Percentiles rank a stretch among this genome's conserved stretches.
Conservation (phyloP, 2,888 invertebrate species). For the Gastracanthus pulcherrimus region DNA sequence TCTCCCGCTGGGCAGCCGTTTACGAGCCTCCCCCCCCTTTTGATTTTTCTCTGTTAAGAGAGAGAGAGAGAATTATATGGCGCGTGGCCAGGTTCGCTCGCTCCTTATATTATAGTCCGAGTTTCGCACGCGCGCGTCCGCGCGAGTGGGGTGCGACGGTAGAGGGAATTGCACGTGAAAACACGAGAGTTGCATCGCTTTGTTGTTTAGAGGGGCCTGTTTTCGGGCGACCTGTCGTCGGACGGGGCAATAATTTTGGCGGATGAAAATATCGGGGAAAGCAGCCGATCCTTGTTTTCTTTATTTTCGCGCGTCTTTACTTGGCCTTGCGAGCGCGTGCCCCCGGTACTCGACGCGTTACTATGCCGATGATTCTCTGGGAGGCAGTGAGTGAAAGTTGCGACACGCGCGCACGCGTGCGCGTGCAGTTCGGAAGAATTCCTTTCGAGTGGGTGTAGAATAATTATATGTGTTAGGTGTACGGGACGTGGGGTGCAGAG, state of each 20-base stretch:
- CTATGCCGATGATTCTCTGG: too few relatives aligned
- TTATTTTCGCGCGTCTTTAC: not conserved
- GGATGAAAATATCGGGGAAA: conserved; percentile 31
- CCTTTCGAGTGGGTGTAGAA: too few relatives aligned
- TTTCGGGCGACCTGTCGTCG: not conserved
- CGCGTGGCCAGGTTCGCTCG: conserved; percentile 45
- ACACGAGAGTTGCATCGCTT: too few relatives aligned
- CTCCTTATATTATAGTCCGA: not conserved
- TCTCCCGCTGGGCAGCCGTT: conserved; percentile 17
- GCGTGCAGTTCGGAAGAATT: not conserved
- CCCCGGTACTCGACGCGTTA: too few relatives aligned
- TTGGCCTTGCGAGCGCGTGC: conserved; percentile 30
- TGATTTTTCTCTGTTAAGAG: conserved; percentile 18
- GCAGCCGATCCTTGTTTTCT: not conserved
- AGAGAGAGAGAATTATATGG: conserved; percentile 50
- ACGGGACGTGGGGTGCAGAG: too few relatives aligned
- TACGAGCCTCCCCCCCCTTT: conserved; percentile 31
- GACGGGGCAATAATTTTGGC: conserved; percentile 26
- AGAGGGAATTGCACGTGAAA: not conserved
- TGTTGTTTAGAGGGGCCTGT: too few relatives aligned
- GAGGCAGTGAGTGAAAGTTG: not conserved
- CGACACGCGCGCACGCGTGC: not conserved
- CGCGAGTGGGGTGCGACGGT: not conserved
- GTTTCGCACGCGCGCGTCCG: not conserved
- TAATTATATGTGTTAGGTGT: too few relatives aligned